These are phyloP conservation scores for Peromyscus aztecus DNA, from an alignment of 2,797 vertebrate genomes.

Conservation along the genomic window DNA sequence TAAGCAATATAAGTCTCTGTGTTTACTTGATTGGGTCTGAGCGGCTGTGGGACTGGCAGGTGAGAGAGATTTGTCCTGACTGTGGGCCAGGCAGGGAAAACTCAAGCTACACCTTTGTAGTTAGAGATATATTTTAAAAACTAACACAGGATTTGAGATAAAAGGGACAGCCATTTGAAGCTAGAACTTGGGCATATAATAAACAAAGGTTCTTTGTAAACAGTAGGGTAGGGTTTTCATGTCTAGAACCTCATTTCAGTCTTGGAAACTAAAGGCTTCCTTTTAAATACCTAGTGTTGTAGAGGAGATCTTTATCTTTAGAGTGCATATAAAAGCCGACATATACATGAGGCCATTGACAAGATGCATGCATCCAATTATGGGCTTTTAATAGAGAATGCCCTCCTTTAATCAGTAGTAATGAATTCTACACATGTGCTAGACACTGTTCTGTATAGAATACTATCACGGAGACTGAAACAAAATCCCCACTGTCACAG, in stretches of 20 bases:
- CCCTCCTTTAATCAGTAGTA: neutral
- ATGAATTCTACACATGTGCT: neutral
- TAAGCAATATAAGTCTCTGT: too few relatives aligned
- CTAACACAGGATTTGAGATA: neutral
- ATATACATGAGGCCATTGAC: constrained; percentile 37
- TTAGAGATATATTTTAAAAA: neutral
- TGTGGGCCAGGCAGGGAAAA: too few relatives aligned
- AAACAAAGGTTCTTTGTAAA: constrained; percentile 63
- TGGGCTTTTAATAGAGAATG: constrained; percentile 66
- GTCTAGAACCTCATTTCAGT: constrained; percentile 50
- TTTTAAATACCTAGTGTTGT: constrained; percentile 65
- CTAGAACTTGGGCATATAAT: constrained; percentile 36
- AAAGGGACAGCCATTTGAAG: neutral
- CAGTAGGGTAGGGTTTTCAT: constrained; percentile 65
- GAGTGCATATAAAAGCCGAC: constrained; percentile 63
- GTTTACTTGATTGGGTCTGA: too few relatives aligned
- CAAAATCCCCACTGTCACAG: neutral
- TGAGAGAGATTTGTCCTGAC: too few relatives aligned
- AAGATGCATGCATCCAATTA: constrained; percentile 44
- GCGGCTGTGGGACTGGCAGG: too few relatives aligned
- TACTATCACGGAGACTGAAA: constrained; percentile 51
- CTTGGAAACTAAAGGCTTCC: constrained; percentile 50
- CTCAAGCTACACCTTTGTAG: neutral
- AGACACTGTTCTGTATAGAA: neutral
- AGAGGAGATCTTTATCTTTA: constrained; percentile 54